Conservation (phyloP, 2,888 invertebrate genomes). For the Thecophora atra region DNA sequence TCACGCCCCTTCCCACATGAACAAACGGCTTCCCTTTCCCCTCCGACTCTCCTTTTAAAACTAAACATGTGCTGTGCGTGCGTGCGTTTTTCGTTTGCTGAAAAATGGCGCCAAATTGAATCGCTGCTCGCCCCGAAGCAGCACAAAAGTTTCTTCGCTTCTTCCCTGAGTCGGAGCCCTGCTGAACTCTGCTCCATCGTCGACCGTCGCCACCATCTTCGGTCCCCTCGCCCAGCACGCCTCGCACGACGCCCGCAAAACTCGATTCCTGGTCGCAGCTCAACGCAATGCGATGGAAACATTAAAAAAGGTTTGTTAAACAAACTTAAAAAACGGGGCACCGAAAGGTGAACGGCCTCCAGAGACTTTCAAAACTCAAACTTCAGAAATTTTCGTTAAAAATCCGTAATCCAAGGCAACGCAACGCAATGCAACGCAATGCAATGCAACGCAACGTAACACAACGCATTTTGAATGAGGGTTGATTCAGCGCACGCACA, state of each 20-base stretch:
- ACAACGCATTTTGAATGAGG: constrained; percentile 32
- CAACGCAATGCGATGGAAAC: constrained; percentile 25
- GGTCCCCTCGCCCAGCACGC: too few relatives aligned
- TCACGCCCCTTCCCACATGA: constrained; percentile 5
- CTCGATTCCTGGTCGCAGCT: too few relatives aligned
- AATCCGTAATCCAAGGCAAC: constrained; percentile 14
- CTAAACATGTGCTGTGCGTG: constrained; percentile 41
- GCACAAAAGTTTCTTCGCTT: constrained; percentile 17
- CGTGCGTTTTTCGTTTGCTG: constrained; percentile 44
- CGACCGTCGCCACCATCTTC: too few relatives aligned
- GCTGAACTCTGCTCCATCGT: too few relatives aligned
- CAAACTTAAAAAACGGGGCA: constrained; percentile 44
- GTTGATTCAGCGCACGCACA: constrained; percentile 22
- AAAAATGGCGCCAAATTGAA: constrained; percentile 46
- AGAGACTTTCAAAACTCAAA: constrained; percentile 58
- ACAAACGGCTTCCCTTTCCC: background rate
- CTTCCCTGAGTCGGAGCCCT: constrained; percentile 11
- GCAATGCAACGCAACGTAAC: constrained; percentile 17
- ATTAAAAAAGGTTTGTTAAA: constrained; percentile 37
- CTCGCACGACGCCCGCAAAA: too few relatives aligned
- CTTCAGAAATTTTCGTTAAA: constrained; percentile 41
- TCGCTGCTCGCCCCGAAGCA: constrained; percentile 22
- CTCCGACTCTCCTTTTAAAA: background rate
- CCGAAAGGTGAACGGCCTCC: constrained; percentile 64
- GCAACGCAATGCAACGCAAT: background rate